Conservation (phyloP, 2,113 vertebrate genomes). For the Crotalus tigris region DNA sequence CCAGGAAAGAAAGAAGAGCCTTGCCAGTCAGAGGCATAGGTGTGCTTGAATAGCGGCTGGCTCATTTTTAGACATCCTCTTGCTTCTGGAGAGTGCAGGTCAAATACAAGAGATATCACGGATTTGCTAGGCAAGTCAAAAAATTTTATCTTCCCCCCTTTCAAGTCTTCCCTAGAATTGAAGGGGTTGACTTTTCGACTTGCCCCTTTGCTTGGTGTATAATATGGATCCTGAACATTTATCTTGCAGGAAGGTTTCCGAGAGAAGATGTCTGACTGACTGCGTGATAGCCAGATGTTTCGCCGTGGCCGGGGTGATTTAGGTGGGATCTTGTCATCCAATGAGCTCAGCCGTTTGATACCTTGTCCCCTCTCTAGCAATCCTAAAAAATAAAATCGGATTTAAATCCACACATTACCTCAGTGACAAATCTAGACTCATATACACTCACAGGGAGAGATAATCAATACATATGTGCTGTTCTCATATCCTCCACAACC, state of each 20-base stretch:
- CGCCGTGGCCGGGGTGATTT: conserved; percentile 91
- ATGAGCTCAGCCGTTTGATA: conserved; percentile 86
- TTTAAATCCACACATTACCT: not conserved
- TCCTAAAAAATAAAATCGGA: conserved; percentile 59
- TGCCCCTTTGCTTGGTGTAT: conserved; percentile 72
- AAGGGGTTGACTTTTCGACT: conserved; percentile 92
- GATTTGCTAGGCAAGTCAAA: conserved; percentile 95
- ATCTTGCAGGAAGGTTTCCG: conserved; percentile 83
- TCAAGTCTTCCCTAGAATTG: conserved; percentile 91
- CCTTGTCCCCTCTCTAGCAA: conserved; percentile 82
- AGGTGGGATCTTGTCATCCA: conserved; percentile 88
- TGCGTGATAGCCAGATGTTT: conserved; percentile 93
- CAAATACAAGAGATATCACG: conserved; percentile 92
- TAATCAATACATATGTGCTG: not conserved
- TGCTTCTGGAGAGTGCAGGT: conserved; percentile 84
- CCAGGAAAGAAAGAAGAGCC: conserved; percentile 70
- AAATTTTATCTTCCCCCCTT: conserved; percentile 94
- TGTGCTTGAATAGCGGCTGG: conserved; percentile 54
- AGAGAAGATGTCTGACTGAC: conserved; percentile 94
- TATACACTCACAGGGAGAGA: not conserved
- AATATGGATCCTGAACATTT: conserved; percentile 91
- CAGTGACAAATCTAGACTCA: not conserved
- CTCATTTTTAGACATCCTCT: conserved; percentile 60
- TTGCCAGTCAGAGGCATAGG: conserved; percentile 68
- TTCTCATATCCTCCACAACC: conserved; percentile 3